Evolutionary conservation across 1,140 invertebrate genomes (phyloP).

Genomic region (Drosophila nigrodunni): DNA sequence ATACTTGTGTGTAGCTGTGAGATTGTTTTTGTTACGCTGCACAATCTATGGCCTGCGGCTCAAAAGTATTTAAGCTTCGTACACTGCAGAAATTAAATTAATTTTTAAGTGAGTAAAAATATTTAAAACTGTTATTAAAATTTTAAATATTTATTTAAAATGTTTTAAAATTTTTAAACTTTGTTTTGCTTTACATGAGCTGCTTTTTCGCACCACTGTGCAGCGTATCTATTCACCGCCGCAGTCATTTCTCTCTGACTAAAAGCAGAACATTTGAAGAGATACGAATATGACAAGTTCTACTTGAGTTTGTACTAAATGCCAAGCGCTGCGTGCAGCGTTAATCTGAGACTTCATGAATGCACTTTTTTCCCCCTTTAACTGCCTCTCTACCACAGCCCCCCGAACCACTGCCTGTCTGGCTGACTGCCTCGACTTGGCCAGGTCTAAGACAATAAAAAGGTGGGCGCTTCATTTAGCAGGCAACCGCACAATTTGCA

Average conservation of each 20-base stretch:
- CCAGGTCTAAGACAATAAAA: constrained; percentile 66
- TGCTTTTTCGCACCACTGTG: constrained; percentile 18
- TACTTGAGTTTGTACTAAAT: constrained; percentile 74
- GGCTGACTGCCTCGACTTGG: background rate
- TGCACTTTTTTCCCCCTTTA: constrained; percentile 48
- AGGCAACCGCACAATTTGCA: constrained; percentile 76
- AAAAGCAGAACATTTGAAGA: constrained; percentile 76
- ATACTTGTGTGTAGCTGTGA: constrained; percentile 2
- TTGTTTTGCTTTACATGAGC: background rate
- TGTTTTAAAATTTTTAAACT: no score
- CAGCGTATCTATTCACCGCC: constrained; percentile 1
- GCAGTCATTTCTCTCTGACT: constrained; percentile 42
- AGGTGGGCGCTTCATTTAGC: constrained; percentile 80
- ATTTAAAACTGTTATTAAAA: no score
- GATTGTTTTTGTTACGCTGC: constrained; percentile 19
- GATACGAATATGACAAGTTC: constrained; percentile 80
- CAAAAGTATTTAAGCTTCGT: no score
- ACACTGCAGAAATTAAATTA: no score
- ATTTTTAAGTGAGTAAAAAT: background rate
- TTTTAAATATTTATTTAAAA: no score
- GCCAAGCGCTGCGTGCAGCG: constrained; percentile 56
- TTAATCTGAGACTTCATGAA: constrained; percentile 46
- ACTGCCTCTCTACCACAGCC: background rate
- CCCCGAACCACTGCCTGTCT: background rate
- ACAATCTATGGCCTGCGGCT: background rate